Conservation (phyloP, 2,797 vertebrate genomes). For the Squalus acanthias region DNA sequence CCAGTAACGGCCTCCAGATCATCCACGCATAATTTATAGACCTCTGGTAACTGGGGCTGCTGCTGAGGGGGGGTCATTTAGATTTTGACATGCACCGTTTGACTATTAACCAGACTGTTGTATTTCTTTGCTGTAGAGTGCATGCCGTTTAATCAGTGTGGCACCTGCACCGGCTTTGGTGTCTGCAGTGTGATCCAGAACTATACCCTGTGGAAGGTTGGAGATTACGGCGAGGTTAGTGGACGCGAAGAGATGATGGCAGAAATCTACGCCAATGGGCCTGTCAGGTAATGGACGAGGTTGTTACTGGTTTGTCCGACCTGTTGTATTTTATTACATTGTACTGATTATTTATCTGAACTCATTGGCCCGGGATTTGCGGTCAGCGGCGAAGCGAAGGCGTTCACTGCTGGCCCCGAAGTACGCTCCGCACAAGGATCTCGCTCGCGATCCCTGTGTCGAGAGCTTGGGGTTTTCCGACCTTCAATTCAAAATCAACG, state of each 20-base stretch:
- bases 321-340: neutral
- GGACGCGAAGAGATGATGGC: constrained; percentile 92
- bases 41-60: neutral
- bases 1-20: neutral
- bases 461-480: too few relatives aligned
- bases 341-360: too few relatives aligned
- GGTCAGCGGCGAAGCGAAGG: too few relatives aligned
- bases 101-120: neutral
- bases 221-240: constrained; percentile 68
- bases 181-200: constrained; percentile 77
- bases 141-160: constrained; percentile 82
- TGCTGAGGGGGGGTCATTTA: neutral
- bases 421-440: too few relatives aligned
- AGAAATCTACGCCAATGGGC: constrained; percentile 78
- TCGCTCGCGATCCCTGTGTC: too few relatives aligned
- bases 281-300: constrained; percentile 71
- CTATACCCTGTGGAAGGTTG: constrained; percentile 86
- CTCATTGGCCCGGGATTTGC: too few relatives aligned
- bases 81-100: neutral
- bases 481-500: too few relatives aligned
- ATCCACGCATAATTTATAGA: neutral
- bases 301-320: neutral
- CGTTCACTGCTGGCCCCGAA: too few relatives aligned
- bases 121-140: constrained; percentile 60
- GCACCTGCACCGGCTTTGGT: constrained; percentile 84